Conservation (phyloP, 2,797 vertebrate genomes). For the Neosalanx taihuensis region DNA sequence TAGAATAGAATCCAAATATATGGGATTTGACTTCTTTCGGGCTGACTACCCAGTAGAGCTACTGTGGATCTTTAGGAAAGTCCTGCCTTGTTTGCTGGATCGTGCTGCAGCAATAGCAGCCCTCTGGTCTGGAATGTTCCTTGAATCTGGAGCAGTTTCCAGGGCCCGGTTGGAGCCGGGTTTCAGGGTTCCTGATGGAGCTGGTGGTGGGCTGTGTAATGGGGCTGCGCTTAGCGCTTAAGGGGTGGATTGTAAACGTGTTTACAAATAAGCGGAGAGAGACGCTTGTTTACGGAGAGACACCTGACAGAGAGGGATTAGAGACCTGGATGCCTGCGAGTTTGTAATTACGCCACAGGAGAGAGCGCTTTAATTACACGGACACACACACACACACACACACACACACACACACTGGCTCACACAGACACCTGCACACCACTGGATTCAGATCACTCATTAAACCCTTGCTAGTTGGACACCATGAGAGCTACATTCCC, state of each 20-base stretch:
- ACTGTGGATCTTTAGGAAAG: no score
- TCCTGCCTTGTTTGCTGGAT: no score
- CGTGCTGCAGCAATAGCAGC: no score
- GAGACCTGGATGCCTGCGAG: background rate
- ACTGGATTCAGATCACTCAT: background rate
- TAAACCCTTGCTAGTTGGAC: slow-evolving; percentile 13
- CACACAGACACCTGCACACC: no score
- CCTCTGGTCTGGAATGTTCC: no score
- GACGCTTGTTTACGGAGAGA: slow-evolving; percentile 19
- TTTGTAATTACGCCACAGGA: slow-evolving; percentile 20
- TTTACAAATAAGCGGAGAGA: slow-evolving; percentile 6
- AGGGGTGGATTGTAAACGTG: slow-evolving; percentile 10
- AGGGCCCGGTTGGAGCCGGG: no score
- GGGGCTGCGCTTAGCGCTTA: slow-evolving; percentile 10
- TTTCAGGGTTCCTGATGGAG: no score
- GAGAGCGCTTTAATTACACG: slow-evolving; percentile 16
- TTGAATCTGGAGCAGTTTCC: no score
- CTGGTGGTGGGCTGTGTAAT: background rate
- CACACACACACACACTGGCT: background rate
- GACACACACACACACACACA: no score
- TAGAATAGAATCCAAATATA: no score
- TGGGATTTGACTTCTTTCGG: background rate
- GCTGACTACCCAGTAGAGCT: no score
- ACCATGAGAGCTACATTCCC: slow-evolving; percentile 34
- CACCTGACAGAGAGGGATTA: slow-evolving; percentile 11